Evolutionary conservation across 2,797 vertebrate genomes (phyloP).

Genomic region (Morelia viridis): DNA sequence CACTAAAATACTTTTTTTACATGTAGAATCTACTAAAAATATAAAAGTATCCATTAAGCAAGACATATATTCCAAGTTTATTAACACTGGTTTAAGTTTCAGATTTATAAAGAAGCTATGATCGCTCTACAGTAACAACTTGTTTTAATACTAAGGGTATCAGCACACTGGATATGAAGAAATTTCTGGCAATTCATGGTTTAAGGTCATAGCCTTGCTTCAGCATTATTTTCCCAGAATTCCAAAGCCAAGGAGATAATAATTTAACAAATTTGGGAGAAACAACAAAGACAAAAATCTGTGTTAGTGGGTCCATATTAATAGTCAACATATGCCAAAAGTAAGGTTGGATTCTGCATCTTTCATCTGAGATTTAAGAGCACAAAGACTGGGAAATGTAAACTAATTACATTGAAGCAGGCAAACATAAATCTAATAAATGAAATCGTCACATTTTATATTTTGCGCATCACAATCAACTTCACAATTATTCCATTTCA

Average conservation of each 20-base stretch:
- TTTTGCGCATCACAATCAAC: background rate
- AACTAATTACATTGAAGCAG: background rate
- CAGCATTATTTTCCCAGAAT: constrained; percentile 8
- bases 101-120: background rate
- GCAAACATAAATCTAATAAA: background rate
- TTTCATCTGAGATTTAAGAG: background rate
- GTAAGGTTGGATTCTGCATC: background rate
- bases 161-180: background rate
- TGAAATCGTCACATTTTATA: background rate
- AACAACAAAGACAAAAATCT: fast-evolving
- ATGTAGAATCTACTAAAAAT: constrained; percentile 46
- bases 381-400: background rate
- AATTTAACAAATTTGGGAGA: background rate
- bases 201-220: background rate
- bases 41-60: background rate
- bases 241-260: background rate
- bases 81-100: background rate
- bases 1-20: constrained; percentile 46
- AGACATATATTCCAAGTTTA: background rate
- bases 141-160: background rate
- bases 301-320: background rate
- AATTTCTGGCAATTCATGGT: background rate
- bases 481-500: background rate
- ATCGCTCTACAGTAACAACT: background rate
- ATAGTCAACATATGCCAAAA: background rate